These are phyloP conservation scores for Idaea dimidiata DNA, from an alignment of 2,888 invertebrate species.

Conservation along the genomic window DNA sequence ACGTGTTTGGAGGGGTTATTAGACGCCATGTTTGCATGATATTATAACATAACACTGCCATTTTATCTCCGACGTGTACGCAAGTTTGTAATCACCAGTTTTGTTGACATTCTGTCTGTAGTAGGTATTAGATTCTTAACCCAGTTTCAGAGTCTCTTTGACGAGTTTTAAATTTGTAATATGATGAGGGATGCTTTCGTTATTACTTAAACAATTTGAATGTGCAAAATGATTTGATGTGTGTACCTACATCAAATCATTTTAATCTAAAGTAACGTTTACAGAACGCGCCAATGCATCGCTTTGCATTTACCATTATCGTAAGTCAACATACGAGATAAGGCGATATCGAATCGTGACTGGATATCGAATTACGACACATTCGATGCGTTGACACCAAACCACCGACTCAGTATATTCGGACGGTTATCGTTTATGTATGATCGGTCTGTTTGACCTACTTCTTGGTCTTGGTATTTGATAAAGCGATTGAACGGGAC, in stretches of 20 bases:
- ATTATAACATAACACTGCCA: conserved; percentile 21
- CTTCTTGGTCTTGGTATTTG: conserved; percentile 31
- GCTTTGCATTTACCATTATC: conserved; percentile 57
- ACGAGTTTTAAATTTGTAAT: not conserved
- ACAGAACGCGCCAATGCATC: conserved; percentile 62
- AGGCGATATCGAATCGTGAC: conserved; percentile 69
- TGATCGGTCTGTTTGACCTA: conserved; percentile 51
- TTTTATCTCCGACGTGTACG: conserved; percentile 19
- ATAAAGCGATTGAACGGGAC: conserved; percentile 13
- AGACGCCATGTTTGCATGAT: conserved; percentile 40
- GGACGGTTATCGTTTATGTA: conserved; percentile 47
- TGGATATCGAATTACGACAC: conserved; percentile 66
- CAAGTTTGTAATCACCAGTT: not conserved
- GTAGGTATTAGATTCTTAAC: not conserved
- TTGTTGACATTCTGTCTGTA: not conserved
- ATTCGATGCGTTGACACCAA: conserved; percentile 64
- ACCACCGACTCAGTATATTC: conserved; percentile 55
- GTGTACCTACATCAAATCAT: conserved; percentile 35
- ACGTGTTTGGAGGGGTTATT: conserved; percentile 51
- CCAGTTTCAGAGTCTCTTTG: not conserved
- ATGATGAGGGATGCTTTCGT: not conserved
- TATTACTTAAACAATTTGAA: not conserved
- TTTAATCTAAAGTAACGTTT: conserved; percentile 54
- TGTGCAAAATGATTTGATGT: conserved; percentile 9
- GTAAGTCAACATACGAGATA: conserved; percentile 59